Base-by-base conservation (phyloP, 2,888 invertebrate genomes). In the Gortyna flavago region DNA sequence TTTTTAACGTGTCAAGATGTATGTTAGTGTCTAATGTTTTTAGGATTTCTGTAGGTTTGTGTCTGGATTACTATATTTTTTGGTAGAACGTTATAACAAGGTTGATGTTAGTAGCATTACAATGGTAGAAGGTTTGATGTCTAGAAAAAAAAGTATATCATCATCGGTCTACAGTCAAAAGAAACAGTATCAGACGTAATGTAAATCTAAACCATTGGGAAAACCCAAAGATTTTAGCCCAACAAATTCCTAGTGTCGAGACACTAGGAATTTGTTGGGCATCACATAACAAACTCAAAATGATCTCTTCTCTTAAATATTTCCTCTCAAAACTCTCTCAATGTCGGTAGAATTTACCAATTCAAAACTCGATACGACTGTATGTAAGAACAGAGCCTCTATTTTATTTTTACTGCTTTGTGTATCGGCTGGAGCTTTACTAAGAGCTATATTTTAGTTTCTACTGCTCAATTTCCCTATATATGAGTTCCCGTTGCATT, bases 401-500 rank as follows among this genome's bases (percentile, higher is more conserved):
- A 75, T 86, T 89, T 85, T 83, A 83, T 86, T 83, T 86, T 81
- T 83, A 85, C 82, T 77, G 79, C 74, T 77, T 80, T 77, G 67
- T 77, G 75, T 77, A 86, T 88, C 81, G 80, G 75, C 70, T 77
- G 66, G 72, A 79, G 83, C 80, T 87, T 85, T 80, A 77, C 78
- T 77, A 75, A 85, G 81, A 87, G 82, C 86, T 89, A 88, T 90
- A 85, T 90, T 89, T 88, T 89, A 89, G 86, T 92, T 92, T 93
- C 92, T 93, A 92, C 88, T 89, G 81, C 87, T 88, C 90, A 90
- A 93, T 93, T 93, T 93, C 92, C 93, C 89, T 92, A 92, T 89
- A 92, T 93, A 93, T 90, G 91, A 93, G 90, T 85, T 89, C 84
- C 85, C 87, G 83, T 83, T 83, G 83, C 83, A 82, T 85, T 85